Evolutionary conservation across 2,888 invertebrate species (phyloP).

Genomic region (Stenolophus ochropezus): DNA sequence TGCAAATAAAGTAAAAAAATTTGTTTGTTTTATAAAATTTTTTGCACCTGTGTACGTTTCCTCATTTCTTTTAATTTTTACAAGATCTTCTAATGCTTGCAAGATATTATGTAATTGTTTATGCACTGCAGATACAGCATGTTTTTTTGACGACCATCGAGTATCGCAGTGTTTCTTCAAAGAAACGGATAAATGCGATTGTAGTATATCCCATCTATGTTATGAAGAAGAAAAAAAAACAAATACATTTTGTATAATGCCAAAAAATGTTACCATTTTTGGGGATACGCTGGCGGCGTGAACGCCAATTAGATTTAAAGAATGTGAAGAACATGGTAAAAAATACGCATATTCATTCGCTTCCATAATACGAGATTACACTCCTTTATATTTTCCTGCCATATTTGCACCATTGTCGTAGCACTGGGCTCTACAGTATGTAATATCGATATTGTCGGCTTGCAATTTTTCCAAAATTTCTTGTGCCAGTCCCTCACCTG

Average conservation of each 20-base stretch:
- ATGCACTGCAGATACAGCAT: slow-evolving; percentile 3
- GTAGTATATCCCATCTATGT: slow-evolving; percentile 34
- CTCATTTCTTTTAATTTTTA: neutral
- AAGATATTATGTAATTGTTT: neutral
- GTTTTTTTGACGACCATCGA: too few species aligned
- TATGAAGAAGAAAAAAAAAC: slow-evolving; percentile 43
- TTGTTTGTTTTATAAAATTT: neutral
- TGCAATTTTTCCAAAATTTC: slow-evolving; percentile 14
- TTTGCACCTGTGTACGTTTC: slow-evolving; percentile 7
- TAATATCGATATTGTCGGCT: slow-evolving; percentile 13
- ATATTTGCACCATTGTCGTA: slow-evolving; percentile 25
- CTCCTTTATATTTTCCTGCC: too few species aligned
- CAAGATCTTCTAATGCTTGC: neutral
- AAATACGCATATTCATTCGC: slow-evolving; percentile 43
- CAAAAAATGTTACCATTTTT: slow-evolving; percentile 36
- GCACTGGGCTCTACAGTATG: slow-evolving; percentile 18
- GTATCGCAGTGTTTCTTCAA: too few species aligned
- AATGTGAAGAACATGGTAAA: slow-evolving; percentile 43
- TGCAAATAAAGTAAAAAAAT: neutral
- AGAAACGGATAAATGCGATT: too few species aligned
- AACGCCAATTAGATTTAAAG: slow-evolving; percentile 50
- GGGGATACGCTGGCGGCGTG: slow-evolving; percentile 26
- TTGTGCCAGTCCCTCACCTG: slow-evolving; percentile 21
- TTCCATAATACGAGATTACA: slow-evolving; percentile 40
- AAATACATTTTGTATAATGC: slow-evolving; percentile 43